Percentiles rank a stretch among this genome's conserved stretches.
phyloP scores from a whole-genome alignment of 2,797 vertebrate genomes.

The Falco concolor region DNA sequence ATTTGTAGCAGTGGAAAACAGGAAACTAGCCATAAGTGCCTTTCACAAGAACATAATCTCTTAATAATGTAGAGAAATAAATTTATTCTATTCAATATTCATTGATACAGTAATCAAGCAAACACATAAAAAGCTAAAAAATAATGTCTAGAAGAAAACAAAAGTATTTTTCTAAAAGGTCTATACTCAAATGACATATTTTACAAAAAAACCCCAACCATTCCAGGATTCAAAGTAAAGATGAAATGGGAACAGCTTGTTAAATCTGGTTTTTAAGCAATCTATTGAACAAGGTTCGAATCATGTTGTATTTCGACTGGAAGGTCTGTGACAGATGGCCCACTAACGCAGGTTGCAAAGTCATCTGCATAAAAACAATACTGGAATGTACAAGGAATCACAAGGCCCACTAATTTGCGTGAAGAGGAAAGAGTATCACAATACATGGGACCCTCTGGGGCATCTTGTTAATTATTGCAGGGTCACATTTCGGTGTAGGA shows the following conservation, averaged over 20 bases:
- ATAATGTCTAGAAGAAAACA: not conserved
- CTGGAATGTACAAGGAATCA: constrained; percentile 1
- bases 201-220: not conserved
- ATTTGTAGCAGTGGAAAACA: not conserved
- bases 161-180: not conserved
- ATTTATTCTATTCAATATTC: not conserved
- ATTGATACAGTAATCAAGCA: not conserved
- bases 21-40: not conserved
- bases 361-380: not conserved
- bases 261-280: not conserved
- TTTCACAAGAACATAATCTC: not conserved
- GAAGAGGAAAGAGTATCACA: not conserved
- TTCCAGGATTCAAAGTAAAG: not conserved
- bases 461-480: constrained; percentile 20
- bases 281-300: not conserved
- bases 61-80: not conserved
- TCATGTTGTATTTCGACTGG: not conserved
- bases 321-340: constrained; percentile 44
- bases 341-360: not conserved
- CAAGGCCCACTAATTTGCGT: not conserved
- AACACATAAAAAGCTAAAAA: not conserved
- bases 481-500: constrained; percentile 9
- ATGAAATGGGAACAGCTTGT: not conserved
- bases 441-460: not conserved
- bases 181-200: not conserved